Base-by-base conservation (phyloP, 2,113 vertebrate genomes). In the Bubo bubo region DNA sequence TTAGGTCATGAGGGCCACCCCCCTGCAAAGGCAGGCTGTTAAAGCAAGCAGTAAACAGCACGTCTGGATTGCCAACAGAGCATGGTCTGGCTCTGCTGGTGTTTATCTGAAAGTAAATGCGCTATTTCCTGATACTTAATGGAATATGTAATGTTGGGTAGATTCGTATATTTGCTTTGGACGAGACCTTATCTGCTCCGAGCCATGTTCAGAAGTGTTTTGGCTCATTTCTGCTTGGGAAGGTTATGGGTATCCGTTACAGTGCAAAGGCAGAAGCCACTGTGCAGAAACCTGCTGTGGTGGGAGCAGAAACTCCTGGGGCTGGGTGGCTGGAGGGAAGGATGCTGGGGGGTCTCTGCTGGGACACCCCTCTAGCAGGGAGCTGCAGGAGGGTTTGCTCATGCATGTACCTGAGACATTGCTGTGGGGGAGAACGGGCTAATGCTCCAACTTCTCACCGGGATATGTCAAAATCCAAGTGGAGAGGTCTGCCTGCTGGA, bases 141-240 rank as follows among this genome's bases (percentile, higher is more conserved):
- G 91, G 77, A 53, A 64, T 52, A 74, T 68, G 94, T 85, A 91
- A 95, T 89, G 64, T 75, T 91, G 94, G 91, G 76, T 52, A 91
- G 74, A 43, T 72, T 79, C 4, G 4, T 76, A 3, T 97, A 4
- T 97, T 97, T 97, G 90, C 81, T 97, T 97, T 97, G 97, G 95
- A 94, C 3, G 0, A 77, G 88, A 45, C 85, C 89, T 97, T 96
- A 95, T 96, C 96, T 95, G 49, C n/a, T 79, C 84, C 6, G 10
- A 68, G 75, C 94, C 50, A 2, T 6, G n/a, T 20, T 63, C 91
- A 70, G 77, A 26, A 95, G 67, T 60, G 81, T 56, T 97, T 88
- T 82, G 95, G 79, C 90, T 94, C 52, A 2, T 66, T 93, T 53
- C 56, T 90, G 79, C 84, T 23, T 47, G 83, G 95, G 91, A 91